Evolutionary conservation across 2,797 vertebrate genomes (phyloP).

Genomic region (Malurus leucopterus): DNA sequence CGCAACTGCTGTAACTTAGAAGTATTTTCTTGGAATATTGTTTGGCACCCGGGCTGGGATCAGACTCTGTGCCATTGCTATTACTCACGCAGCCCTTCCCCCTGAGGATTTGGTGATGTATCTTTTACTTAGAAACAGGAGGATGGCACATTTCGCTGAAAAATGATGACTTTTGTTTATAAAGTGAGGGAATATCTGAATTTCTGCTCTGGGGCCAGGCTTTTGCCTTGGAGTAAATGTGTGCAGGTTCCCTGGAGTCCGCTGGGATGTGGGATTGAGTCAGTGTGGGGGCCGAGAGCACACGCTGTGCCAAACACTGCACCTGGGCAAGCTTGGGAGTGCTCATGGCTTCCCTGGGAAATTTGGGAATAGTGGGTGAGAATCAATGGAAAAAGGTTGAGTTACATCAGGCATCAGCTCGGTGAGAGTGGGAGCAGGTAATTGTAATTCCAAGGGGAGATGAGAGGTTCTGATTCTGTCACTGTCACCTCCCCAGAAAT

Average conservation of each 20-base stretch:
- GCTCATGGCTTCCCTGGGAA: not conserved
- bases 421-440: not conserved
- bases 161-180: not conserved
- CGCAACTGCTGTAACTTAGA: constrained; percentile 29
- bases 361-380: not conserved
- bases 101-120: not conserved
- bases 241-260: not conserved
- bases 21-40: constrained; percentile 58
- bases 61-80: not conserved
- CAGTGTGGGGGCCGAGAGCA: not conserved
- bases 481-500: not conserved
- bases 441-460: not conserved
- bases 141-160: not conserved
- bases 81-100: constrained; percentile 13
- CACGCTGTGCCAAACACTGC: not conserved
- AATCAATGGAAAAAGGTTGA: fast-evolving
- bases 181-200: constrained; percentile 2
- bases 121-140: constrained; percentile 33
- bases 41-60: not conserved
- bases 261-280: not conserved
- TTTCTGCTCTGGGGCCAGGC: not conserved
- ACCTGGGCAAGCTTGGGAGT: not conserved
- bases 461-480: not conserved
- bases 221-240: not conserved
- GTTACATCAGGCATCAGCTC: not conserved